Evolutionary conservation across 2,113 vertebrate genomes (phyloP).

Genomic region (Crotophaga sulcirostris): DNA sequence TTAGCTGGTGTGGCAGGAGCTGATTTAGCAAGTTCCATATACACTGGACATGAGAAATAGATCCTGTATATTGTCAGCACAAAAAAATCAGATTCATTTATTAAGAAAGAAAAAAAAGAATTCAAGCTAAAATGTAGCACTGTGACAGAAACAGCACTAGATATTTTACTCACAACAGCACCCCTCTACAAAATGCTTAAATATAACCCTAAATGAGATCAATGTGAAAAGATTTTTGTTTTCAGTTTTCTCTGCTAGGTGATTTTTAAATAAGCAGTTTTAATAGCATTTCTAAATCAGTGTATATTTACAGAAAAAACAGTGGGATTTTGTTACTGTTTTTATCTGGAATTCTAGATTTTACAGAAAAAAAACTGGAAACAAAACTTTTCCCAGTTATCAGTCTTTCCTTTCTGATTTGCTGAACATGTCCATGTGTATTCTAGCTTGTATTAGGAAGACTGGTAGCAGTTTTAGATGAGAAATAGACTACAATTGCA

Average conservation of each 20-base stretch:
- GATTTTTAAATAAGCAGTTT: slow-evolving; percentile 42
- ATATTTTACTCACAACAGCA: not conserved
- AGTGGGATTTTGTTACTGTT: not conserved
- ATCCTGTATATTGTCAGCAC: not conserved
- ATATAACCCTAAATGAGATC: not conserved
- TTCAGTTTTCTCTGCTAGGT: slow-evolving; percentile 19
- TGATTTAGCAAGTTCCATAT: slow-evolving; percentile 26
- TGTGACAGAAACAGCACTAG: not conserved
- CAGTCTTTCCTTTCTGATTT: slow-evolving; percentile 36
- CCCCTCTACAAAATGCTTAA: not conserved
- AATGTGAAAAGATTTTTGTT: not conserved
- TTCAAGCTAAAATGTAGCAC: not conserved
- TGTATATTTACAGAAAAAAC: slow-evolving; percentile 19
- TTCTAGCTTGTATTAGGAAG: slow-evolving; percentile 18
- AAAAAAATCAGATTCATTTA: not conserved
- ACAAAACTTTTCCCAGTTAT: slow-evolving; percentile 37
- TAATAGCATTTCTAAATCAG: not conserved
- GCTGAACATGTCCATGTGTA: slow-evolving; percentile 31
- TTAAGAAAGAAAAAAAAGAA: not conserved
- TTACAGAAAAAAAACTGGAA: not conserved
- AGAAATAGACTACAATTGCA: not conserved
- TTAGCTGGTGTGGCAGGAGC: not conserved
- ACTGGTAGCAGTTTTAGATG: slow-evolving; percentile 23
- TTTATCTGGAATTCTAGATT: slow-evolving; percentile 2
- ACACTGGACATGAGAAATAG: not conserved